phyloP scores from a whole-genome alignment of 1,140 invertebrate species.

The Elysia chlorotica region DNA sequence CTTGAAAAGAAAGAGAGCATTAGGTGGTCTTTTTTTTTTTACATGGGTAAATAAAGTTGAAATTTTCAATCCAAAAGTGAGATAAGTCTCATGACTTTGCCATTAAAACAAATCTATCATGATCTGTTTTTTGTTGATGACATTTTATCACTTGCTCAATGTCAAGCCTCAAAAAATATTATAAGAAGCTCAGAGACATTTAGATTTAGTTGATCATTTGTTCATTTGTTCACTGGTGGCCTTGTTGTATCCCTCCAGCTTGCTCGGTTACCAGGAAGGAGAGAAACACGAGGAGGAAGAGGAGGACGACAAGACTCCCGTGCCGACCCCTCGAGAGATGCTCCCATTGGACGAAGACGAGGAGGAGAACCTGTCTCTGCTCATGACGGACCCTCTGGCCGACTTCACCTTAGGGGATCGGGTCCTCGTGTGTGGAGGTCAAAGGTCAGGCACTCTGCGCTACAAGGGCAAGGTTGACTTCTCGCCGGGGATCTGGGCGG shows the following conservation, averaged over 20 bases:
- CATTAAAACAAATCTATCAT: too few species aligned
- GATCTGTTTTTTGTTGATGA: too few species aligned
- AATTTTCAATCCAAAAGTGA: too few species aligned
- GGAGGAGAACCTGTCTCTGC: slow-evolving; percentile 21
- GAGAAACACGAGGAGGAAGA: slow-evolving; percentile 24
- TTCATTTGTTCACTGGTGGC: background rate
- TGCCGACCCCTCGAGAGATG: slow-evolving; percentile 38
- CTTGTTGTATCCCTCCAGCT: slow-evolving; percentile 2
- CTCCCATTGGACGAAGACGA: slow-evolving; percentile 4
- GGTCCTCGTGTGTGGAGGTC: slow-evolving; percentile 84
- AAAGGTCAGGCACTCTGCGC: slow-evolving; percentile 81
- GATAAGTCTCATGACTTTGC: too few species aligned
- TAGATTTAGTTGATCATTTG: too few species aligned
- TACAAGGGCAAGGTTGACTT: slow-evolving; percentile 91
- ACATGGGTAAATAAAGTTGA: too few species aligned
- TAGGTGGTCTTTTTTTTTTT: too few species aligned
- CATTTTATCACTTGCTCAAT: too few species aligned
- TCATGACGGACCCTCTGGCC: slow-evolving; percentile 37
- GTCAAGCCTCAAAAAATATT: too few species aligned
- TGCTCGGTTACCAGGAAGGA: slow-evolving; percentile 11
- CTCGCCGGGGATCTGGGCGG: slow-evolving; percentile 73
- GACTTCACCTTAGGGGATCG: slow-evolving; percentile 77
- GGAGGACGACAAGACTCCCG: slow-evolving; percentile 46
- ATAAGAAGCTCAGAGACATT: background rate
- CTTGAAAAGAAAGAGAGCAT: too few species aligned